phyloP scores from a whole-genome alignment of 2,888 invertebrate genomes.

The Megamerina dolium region DNA sequence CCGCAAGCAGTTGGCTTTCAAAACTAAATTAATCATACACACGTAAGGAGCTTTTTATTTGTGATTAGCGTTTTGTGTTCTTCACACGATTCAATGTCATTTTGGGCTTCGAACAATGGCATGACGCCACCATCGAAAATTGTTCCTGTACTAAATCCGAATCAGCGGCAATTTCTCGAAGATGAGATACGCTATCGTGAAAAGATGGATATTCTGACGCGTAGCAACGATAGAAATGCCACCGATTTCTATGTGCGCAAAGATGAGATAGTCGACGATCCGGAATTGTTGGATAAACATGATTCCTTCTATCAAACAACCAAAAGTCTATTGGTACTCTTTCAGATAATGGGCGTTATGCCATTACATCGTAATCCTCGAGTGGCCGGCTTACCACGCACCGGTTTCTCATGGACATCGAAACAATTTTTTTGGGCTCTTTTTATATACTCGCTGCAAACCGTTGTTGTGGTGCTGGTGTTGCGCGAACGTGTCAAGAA shows the following conservation, averaged over 20 bases:
- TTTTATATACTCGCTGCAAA: conserved; percentile 58
- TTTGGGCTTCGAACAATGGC: conserved; percentile 38
- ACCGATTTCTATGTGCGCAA: conserved; percentile 40
- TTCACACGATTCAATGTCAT: too few relatives aligned
- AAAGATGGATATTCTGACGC: conserved; percentile 32
- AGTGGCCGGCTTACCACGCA: conserved; percentile 50
- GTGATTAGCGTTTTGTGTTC: too few relatives aligned
- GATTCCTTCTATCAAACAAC: conserved; percentile 67
- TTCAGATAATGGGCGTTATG: conserved; percentile 73
- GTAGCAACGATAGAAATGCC: conserved; percentile 22
- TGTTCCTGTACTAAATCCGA: conserved; percentile 47
- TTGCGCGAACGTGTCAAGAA: conserved; percentile 53
- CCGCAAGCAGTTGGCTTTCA: too few relatives aligned
- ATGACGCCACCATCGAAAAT: conserved; percentile 30
- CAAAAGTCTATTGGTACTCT: conserved; percentile 63
- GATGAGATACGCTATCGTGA: conserved; percentile 44
- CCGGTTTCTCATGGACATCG: conserved; percentile 61
- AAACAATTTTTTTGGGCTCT: conserved; percentile 64
- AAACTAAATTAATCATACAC: too few relatives aligned
- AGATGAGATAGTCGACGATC: conserved; percentile 53
- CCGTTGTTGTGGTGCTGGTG: conserved; percentile 54
- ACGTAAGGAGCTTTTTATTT: too few relatives aligned
- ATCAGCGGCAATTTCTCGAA: conserved; percentile 46
- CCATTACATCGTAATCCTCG: conserved; percentile 63
- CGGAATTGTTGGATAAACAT: conserved; percentile 58